A percentile compares a stretch with the other conserved stretches of the same genome.
Conservation (phyloP, 2,888 invertebrate species). For the Copidosoma aretas region DNA sequence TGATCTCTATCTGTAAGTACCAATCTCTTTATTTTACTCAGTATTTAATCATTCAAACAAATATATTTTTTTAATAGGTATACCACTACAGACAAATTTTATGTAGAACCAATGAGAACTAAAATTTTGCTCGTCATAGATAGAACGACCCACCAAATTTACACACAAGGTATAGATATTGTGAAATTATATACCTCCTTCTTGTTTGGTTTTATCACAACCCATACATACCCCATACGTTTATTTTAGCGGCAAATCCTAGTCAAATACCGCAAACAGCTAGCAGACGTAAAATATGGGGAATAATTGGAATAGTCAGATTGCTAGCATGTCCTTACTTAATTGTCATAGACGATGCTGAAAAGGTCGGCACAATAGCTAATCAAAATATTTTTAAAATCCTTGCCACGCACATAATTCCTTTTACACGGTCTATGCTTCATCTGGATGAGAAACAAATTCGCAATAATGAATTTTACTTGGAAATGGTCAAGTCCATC, state of each 20-base stretch:
- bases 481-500: slow-evolving; percentile 83
- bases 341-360: slow-evolving; percentile 85
- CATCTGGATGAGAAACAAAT: slow-evolving; percentile 86
- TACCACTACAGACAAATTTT: slow-evolving; percentile 88
- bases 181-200: too few species aligned
- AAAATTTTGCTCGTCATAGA: slow-evolving; percentile 85
- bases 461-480: slow-evolving; percentile 82
- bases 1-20: slow-evolving; percentile 77
- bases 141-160: slow-evolving; percentile 76
- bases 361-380: slow-evolving; percentile 80
- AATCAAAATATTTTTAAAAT: slow-evolving; percentile 81
- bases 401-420: slow-evolving; percentile 81
- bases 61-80: slow-evolving; percentile 66
- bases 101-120: slow-evolving; percentile 80
- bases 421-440: slow-evolving; percentile 82
- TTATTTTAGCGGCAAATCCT: slow-evolving; percentile 56
- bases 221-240: too few species aligned
- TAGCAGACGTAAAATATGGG: slow-evolving; percentile 78
- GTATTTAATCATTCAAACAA: background rate
- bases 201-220: background rate
- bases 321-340: slow-evolving; percentile 87
- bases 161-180: slow-evolving; percentile 68
- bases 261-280: slow-evolving; percentile 71
- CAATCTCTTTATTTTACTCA: background rate
- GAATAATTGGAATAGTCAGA: slow-evolving; percentile 85